These are phyloP conservation scores for Halictus ligatus DNA, from an alignment of 2,888 invertebrate genomes.

Conservation along the genomic window DNA sequence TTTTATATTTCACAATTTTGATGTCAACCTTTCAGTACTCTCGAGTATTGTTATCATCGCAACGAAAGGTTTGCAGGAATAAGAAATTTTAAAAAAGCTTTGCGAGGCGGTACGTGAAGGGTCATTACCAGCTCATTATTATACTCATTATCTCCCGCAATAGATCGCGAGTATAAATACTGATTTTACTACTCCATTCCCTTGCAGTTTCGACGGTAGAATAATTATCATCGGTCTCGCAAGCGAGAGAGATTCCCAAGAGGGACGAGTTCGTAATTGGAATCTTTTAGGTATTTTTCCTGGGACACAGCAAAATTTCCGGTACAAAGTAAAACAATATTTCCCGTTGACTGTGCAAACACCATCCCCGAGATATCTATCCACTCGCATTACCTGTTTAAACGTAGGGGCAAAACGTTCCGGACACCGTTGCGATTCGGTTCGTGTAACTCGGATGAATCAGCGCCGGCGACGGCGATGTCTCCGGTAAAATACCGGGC, in stretches of 20 bases:
- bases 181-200: not conserved
- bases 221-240: not conserved
- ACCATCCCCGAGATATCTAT: not conserved
- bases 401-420: not conserved
- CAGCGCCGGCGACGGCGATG: not conserved
- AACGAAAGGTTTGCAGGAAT: no score
- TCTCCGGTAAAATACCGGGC: not conserved
- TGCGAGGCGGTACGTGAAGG: not conserved
- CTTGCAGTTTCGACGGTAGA: not conserved
- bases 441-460: not conserved
- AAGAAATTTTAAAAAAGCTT: not conserved
- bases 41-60: no score
- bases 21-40: no score
- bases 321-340: not conserved
- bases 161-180: not conserved
- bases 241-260: not conserved
- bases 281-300: not conserved
- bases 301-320: not conserved
- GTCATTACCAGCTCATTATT: not conserved
- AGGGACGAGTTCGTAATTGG: not conserved
- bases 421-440: not conserved
- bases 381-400: conserved; percentile 3
- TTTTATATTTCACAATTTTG: no score
- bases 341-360: not conserved
- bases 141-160: not conserved